Percentiles rank a stretch among this genome's conserved stretches.
Evolutionary conservation across 2,797 vertebrate genomes (phyloP).

Genomic region (Fistularia tabacaria): DNA sequence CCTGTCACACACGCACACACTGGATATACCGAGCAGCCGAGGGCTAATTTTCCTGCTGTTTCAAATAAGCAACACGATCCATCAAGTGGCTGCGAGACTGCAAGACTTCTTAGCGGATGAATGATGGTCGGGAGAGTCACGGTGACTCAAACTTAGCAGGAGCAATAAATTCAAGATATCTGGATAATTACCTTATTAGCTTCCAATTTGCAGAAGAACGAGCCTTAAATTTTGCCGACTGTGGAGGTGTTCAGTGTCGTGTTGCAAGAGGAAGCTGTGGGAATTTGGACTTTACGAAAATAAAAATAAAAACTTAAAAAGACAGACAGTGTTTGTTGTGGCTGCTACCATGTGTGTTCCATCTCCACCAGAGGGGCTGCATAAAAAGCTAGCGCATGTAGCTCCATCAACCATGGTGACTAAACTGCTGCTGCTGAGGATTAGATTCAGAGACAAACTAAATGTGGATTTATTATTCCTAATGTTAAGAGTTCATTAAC

Average conservation of each 20-base stretch:
- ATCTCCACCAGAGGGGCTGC: not conserved
- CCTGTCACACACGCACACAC: no score
- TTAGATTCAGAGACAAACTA: no score
- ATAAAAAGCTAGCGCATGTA: no score
- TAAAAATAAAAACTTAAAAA: not conserved
- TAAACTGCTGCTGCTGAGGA: no score
- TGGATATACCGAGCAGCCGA: no score
- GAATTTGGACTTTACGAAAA: conserved; percentile 2
- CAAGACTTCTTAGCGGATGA: conserved; percentile 16
- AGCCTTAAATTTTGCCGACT: not conserved
- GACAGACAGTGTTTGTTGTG: conserved; percentile 34
- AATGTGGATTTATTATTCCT: no score
- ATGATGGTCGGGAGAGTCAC: conserved; percentile 13
- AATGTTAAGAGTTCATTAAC: no score
- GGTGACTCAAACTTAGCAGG: conserved; percentile 28
- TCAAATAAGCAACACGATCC: conserved; percentile 44
- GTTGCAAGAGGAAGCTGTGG: not conserved
- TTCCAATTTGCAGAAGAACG: not conserved
- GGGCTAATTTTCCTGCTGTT: conserved; percentile 56
- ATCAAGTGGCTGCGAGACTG: conserved; percentile 52
- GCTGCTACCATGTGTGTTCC: conserved; percentile 58
- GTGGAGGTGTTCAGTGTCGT: not conserved
- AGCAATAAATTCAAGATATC: conserved; percentile 14
- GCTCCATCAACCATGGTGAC: no score
- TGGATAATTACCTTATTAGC: conserved; percentile 1